These are phyloP conservation scores for Nothoprocta pentlandii DNA, from an alignment of 2,113 vertebrate species.

Conservation along the genomic window DNA sequence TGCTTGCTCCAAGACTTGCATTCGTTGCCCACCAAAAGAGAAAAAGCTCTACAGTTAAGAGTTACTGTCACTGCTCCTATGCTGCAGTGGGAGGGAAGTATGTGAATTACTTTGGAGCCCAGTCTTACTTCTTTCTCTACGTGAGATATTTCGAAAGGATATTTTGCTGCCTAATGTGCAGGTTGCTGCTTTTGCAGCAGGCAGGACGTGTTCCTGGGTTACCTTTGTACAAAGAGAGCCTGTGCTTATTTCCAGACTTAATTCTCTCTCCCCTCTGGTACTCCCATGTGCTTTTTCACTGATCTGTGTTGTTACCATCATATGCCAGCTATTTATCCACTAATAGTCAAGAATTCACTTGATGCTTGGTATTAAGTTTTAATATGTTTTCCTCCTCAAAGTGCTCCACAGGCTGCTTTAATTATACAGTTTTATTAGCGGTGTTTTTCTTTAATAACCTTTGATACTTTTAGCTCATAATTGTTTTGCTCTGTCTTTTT, in stretches of 20 bases:
- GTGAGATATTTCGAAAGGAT: background rate
- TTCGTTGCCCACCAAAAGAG: background rate
- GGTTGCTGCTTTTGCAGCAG: background rate
- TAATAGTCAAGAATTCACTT: background rate
- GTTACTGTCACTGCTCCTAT: background rate
- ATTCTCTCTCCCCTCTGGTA: background rate
- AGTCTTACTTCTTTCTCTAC: background rate
- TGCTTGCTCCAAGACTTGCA: background rate
- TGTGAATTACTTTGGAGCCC: background rate
- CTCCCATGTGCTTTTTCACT: background rate
- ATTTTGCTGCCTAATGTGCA: background rate
- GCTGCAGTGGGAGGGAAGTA: background rate
- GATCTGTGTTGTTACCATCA: background rate
- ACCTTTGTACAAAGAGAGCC: background rate
- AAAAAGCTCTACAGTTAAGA: background rate
- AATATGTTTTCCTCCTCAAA: background rate
- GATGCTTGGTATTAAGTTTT: background rate
- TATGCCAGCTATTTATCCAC: background rate
- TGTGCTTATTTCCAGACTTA: background rate
- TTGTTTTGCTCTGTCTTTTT: background rate
- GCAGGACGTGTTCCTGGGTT: background rate
- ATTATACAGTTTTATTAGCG: background rate
- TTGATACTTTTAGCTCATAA: background rate
- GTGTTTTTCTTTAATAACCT: background rate
- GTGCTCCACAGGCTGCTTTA: background rate